Percentiles rank a stretch among this genome's conserved stretches.
Evolutionary conservation across 2,113 vertebrate genomes (phyloP).

Genomic region (Brachyhypopomus gauderio): DNA sequence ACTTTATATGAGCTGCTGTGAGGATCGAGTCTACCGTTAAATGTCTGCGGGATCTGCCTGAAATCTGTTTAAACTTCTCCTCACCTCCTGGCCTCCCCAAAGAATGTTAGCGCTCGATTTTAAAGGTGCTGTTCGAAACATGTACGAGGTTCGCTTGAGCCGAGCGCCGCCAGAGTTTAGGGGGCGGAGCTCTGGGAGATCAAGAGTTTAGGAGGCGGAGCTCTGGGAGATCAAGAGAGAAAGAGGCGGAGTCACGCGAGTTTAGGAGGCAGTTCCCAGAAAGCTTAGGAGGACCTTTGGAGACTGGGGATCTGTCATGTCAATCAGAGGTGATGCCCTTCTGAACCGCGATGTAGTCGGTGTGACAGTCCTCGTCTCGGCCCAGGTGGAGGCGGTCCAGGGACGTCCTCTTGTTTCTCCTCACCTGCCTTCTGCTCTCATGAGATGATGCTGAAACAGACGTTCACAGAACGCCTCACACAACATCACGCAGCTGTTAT

Average conservation of each 20-base stretch:
- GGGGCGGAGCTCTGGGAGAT: slow-evolving; percentile 10
- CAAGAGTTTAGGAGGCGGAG: slow-evolving; percentile 36
- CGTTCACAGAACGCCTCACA: too few relatives aligned
- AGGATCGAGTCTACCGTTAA: slow-evolving; percentile 47
- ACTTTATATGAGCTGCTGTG: slow-evolving; percentile 40
- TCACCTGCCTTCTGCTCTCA: slow-evolving; percentile 3
- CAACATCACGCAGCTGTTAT: neutral
- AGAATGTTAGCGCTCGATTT: slow-evolving; percentile 54
- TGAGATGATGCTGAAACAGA: slow-evolving; percentile 9
- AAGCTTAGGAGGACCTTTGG: slow-evolving; percentile 45
- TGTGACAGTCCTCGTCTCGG: neutral
- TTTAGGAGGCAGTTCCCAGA: too few relatives aligned
- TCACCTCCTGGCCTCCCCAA: slow-evolving; percentile 17
- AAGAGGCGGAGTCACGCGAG: too few relatives aligned
- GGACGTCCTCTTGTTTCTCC: neutral
- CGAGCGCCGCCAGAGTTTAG: slow-evolving; percentile 50
- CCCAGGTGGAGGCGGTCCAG: neutral
- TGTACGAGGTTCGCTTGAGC: slow-evolving; percentile 46
- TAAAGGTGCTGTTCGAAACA: slow-evolving; percentile 53
- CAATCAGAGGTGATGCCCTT: slow-evolving; percentile 42
- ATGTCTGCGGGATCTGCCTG: slow-evolving; percentile 44
- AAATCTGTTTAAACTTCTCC: slow-evolving; percentile 51
- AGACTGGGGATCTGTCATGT: slow-evolving; percentile 50
- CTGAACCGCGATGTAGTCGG: slow-evolving; percentile 35
- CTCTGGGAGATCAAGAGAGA: neutral